These are phyloP conservation scores for Elymnias hypermnestra DNA, from an alignment of 1,140 invertebrate genomes.

Conservation along the genomic window DNA sequence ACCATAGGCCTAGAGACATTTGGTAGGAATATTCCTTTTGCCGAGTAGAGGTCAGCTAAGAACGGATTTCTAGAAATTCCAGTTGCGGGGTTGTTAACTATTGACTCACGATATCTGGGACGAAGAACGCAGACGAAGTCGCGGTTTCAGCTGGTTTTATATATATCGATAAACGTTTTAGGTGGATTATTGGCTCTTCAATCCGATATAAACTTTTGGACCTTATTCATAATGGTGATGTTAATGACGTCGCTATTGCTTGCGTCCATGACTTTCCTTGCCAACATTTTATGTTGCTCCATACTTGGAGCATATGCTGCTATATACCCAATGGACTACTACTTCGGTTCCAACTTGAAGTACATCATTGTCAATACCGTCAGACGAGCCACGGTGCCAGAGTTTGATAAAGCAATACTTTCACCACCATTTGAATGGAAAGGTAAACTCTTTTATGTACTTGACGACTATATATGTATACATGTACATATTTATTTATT, in stretches of 20 bases:
- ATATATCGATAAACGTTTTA: too few relatives aligned
- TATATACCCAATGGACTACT: slow-evolving; percentile 80
- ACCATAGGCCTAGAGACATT: too few relatives aligned
- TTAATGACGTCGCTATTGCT: slow-evolving; percentile 73
- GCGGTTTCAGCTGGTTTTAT: too few relatives aligned
- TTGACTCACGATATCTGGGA: too few relatives aligned
- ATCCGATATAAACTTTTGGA: slow-evolving; percentile 79
- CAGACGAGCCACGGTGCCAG: slow-evolving; percentile 75
- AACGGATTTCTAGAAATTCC: too few relatives aligned
- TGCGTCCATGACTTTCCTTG: slow-evolving; percentile 72
- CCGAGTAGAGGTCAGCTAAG: too few relatives aligned
- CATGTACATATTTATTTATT: too few relatives aligned
- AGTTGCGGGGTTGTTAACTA: too few relatives aligned
- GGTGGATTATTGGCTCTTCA: slow-evolving; percentile 76
- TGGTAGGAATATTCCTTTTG: too few relatives aligned
- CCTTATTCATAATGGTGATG: slow-evolving; percentile 75
- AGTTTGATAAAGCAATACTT: slow-evolving; percentile 79
- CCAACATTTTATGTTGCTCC: slow-evolving; percentile 79
- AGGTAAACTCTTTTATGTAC: slow-evolving; percentile 74
- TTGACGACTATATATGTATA: too few relatives aligned
- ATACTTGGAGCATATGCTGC: slow-evolving; percentile 80
- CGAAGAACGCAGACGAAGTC: too few relatives aligned
- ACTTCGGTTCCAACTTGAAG: slow-evolving; percentile 79
- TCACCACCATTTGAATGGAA: slow-evolving; percentile 78
- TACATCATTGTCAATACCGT: slow-evolving; percentile 83